Evolutionary conservation across 2,113 vertebrate genomes (phyloP).

Genomic region (Prunella himalayana): DNA sequence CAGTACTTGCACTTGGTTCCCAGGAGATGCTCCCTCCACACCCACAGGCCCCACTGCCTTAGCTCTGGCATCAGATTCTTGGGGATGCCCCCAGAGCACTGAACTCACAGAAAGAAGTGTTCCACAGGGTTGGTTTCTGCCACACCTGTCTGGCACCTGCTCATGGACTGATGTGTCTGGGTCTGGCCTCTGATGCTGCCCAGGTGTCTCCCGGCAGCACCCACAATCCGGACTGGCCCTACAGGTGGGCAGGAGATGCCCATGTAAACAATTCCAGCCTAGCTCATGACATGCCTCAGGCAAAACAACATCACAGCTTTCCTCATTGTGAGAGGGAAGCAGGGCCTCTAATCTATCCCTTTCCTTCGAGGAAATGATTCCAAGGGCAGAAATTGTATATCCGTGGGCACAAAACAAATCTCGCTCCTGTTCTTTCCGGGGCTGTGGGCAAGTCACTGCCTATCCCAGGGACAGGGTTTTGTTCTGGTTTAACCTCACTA

Average conservation of each 20-base stretch:
- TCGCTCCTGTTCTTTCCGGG: not conserved
- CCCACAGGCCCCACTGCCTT: not conserved
- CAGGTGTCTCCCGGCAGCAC: not conserved
- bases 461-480: conserved; percentile 16
- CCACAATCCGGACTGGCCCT: rapidly evolving
- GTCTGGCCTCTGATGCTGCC: not conserved
- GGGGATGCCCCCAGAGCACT: not conserved
- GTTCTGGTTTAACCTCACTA: conserved; percentile 4
- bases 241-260: not conserved
- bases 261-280: not conserved
- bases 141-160: not conserved
- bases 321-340: not conserved
- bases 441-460: conserved; percentile 25
- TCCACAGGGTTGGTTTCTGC: not conserved
- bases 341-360: not conserved
- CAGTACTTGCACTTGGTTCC: not conserved
- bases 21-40: not conserved
- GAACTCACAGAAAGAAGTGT: rapidly evolving
- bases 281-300: not conserved
- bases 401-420: conserved; percentile 25
- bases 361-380: conserved; percentile 57
- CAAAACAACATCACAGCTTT: not conserved
- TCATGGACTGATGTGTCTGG: not conserved
- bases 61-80: not conserved
- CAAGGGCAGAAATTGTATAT: conserved; percentile 44